Evolutionary conservation across 2,888 invertebrate species (phyloP).

Genomic region (Pharmacophagus antenor): DNA sequence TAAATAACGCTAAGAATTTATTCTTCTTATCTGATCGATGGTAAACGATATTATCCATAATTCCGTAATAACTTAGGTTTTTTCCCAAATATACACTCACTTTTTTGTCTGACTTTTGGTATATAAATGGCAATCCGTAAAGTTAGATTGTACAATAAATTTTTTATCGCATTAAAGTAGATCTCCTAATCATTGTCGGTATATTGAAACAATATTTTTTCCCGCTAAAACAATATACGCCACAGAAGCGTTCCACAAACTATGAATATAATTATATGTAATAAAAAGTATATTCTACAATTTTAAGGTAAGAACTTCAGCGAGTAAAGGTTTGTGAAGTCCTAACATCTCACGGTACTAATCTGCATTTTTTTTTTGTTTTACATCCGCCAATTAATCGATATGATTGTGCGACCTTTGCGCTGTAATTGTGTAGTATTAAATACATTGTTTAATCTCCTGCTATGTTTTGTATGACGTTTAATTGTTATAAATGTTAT

Average conservation of each 20-base stretch:
- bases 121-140: no score
- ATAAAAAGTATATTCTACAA: not conserved
- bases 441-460: conserved; percentile 66
- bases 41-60: no score
- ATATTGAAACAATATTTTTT: no score
- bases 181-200: no score
- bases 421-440: conserved; percentile 54
- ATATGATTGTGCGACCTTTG: conserved; percentile 46
- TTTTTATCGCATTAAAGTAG: no score
- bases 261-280: not conserved
- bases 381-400: conserved; percentile 40
- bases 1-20: no score
- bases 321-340: not conserved
- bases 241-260: not conserved
- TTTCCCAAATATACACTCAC: no score
- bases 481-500: conserved; percentile 74
- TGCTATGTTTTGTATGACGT: conserved; percentile 59
- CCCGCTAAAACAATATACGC: no score
- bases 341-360: conserved; percentile 3
- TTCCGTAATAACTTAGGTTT: no score
- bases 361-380: conserved; percentile 6
- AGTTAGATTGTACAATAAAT: no score
- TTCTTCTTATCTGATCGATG: no score
- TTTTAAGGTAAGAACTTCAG: not conserved
- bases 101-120: no score